Percentiles rank a stretch among this genome's conserved stretches.
Conservation (phyloP, 2,888 invertebrate genomes). For the Torymus tubicola region DNA sequence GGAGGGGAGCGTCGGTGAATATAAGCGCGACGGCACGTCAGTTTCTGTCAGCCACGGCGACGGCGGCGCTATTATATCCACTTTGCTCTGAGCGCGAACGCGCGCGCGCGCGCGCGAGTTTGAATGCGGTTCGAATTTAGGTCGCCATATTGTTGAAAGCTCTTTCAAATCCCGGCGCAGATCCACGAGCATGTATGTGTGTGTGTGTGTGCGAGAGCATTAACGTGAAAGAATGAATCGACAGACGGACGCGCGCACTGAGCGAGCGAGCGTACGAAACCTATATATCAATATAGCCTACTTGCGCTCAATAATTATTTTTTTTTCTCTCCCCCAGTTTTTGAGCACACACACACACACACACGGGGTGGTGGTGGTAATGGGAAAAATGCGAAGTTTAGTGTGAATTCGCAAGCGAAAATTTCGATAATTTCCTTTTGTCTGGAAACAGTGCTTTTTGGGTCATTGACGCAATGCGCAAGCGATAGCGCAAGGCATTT, state of each 20-base stretch:
- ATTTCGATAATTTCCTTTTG: constrained; percentile 52
- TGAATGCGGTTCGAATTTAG: constrained; percentile 59
- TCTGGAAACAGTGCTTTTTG: constrained; percentile 42
- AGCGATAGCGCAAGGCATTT: constrained; percentile 26
- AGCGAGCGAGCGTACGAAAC: neutral
- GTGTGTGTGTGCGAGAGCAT: neutral
- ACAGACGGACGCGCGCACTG: constrained; percentile 34
- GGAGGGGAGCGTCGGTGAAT: constrained; percentile 24
- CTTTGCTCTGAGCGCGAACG: constrained; percentile 32
- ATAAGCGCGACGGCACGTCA: constrained; percentile 52
- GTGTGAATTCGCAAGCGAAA: constrained; percentile 7
- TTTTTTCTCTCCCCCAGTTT: neutral
- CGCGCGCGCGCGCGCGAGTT: constrained; percentile 41
- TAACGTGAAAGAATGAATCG: constrained; percentile 47
- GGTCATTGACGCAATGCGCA: constrained; percentile 51
- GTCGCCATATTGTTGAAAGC: constrained; percentile 59
- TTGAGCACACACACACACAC: too few species aligned
- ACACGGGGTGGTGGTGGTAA: too few species aligned
- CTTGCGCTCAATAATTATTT: constrained; percentile 32
- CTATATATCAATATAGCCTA: constrained; percentile 45
- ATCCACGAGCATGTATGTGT: constrained; percentile 20
- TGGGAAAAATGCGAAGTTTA: neutral
- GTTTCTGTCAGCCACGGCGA: constrained; percentile 51
- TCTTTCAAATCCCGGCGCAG: constrained; percentile 57
- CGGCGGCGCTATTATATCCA: constrained; percentile 56